Evolutionary conservation across 2,797 vertebrate genomes (phyloP).

Genomic region (Poeciliopsis paucimaculata): DNA sequence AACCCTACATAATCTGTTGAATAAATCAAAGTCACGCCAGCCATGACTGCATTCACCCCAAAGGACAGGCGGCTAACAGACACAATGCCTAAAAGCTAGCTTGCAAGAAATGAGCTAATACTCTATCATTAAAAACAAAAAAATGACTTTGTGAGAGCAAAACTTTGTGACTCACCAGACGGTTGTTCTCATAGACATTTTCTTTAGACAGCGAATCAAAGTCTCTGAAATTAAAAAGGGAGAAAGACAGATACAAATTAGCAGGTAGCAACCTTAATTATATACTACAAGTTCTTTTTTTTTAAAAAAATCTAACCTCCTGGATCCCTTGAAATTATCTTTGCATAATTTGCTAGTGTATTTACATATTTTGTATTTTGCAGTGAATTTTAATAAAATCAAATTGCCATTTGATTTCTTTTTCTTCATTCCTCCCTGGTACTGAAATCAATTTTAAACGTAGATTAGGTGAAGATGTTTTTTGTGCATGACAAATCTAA

Average conservation of each 20-base stretch:
- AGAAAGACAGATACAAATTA: not conserved
- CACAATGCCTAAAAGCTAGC: not conserved
- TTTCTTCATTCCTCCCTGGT: not conserved
- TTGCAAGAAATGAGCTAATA: not conserved
- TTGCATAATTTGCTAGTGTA: not conserved
- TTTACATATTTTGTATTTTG: not conserved
- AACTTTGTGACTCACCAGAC: constrained; percentile 85
- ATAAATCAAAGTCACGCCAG: constrained; percentile 18
- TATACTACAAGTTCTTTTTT: not conserved
- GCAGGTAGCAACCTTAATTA: not conserved
- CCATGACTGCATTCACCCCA: not conserved
- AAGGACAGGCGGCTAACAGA: not conserved
- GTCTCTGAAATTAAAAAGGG: constrained; percentile 81
- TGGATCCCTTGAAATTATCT: not conserved
- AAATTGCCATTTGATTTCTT: not conserved
- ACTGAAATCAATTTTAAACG: not conserved
- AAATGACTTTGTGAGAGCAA: constrained; percentile 9
- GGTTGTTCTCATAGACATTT: constrained; percentile 96
- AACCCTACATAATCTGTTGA: constrained; percentile 10
- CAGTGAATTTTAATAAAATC: not conserved
- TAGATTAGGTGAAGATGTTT: not conserved
- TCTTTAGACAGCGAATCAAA: constrained; percentile 94
- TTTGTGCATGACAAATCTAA: not conserved
- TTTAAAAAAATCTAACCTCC: not conserved
- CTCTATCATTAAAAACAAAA: not conserved